Evolutionary conservation across 2,113 vertebrate species (phyloP), one percentile per base, ranked within the genome.

Genomic region (Eolophus roseicapilla): DNA sequence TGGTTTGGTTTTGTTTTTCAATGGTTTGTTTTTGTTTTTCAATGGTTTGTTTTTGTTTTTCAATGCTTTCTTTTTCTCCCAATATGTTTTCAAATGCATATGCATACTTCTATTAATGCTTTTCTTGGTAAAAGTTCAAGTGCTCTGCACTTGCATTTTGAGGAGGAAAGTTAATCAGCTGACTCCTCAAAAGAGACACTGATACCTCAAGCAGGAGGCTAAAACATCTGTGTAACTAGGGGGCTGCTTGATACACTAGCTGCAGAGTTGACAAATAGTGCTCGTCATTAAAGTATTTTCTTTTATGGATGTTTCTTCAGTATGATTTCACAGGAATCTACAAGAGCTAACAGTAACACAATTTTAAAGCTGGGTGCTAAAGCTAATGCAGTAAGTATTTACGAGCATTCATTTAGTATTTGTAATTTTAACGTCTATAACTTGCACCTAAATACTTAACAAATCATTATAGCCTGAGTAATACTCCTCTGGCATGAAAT

Each of bases 281-380:
- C 55, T 44, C 71, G 27, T 28, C 29, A 24, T 15, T 17, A 20
- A 17, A 15, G 37, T 49, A 27, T 52, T 52, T 46, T 65, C 43
- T 35, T 83, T 43, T 49, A 57, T 41, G n/a, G 31, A 37, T 33
- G 44, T 49, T 57, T 73, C 41, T 75, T 11, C 64, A 41, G 20
- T 5, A 70, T 31, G 17, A 35, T 50, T 85, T 81, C 71, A 92
- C 14, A 57, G 76, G 17, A 49, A 92, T 67, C 86, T 69, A 29
- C 43, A 71, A 93, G 84, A 74, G 50, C 52, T 69, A 52, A 52
- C 68, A 73, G 29, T 31, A 62, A 55, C 35, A 93, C 23, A 57
- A 28, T 33, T 92, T 91, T 68, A 93, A 95, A 88, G 60, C 28
- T 71, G 88, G n/a, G 67, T 91, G 78, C 14, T 89, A 71, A 91